phyloP scores from a whole-genome alignment of 1,140 invertebrate genomes.

The Penaeus vannamei region DNA sequence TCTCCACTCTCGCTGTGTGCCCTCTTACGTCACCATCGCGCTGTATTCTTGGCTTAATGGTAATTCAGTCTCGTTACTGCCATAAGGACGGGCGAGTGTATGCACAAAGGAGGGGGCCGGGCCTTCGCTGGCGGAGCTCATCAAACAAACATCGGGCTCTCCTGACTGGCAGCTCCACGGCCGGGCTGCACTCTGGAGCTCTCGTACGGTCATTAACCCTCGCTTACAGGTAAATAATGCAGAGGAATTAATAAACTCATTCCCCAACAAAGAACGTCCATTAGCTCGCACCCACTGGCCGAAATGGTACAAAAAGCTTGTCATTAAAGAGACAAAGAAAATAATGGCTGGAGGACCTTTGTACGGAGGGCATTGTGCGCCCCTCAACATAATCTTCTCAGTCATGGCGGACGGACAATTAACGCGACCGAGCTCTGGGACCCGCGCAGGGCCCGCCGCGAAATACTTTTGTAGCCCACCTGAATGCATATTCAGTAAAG shows the following conservation, averaged over 20 bases:
- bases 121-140: no score
- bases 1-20: not conserved
- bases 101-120: no score
- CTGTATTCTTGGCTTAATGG: not conserved
- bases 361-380: slow-evolving; percentile 3
- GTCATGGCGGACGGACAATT: not conserved
- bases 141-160: no score
- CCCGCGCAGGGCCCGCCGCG: no score
- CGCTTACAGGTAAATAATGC: slow-evolving; percentile 23
- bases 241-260: slow-evolving; percentile 25
- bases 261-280: slow-evolving; percentile 11
- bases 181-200: not conserved
- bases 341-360: slow-evolving; percentile 40
- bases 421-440: no score
- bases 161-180: no score
- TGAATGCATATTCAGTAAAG: no score
- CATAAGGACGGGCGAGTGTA: no score
- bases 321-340: slow-evolving; percentile 22
- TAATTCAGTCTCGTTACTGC: no score
- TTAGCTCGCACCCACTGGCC: slow-evolving; percentile 27
- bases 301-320: slow-evolving; percentile 30
- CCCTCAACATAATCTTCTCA: slow-evolving; percentile 11
- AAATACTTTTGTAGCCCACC: no score
- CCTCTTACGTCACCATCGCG: not conserved
- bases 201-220: not conserved